phyloP scores from a whole-genome alignment of 2,888 invertebrate genomes.

The Sepiola atlantica region DNA sequence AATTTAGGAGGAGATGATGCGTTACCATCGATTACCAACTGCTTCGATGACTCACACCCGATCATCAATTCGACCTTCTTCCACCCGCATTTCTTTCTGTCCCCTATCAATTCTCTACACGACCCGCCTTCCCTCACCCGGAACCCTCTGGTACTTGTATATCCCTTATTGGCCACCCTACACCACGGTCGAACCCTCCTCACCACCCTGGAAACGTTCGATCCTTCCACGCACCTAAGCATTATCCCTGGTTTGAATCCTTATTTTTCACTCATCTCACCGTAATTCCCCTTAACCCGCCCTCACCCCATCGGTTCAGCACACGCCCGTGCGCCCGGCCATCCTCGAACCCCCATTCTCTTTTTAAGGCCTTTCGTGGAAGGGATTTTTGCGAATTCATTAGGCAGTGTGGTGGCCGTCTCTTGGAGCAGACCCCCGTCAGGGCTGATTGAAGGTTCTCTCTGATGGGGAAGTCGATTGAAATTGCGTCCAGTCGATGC shows the following conservation, averaged over 20 bases:
- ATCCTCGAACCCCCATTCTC: background rate
- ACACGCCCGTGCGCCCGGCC: background rate
- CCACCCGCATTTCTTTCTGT: background rate
- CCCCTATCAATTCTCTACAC: background rate
- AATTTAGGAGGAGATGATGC: background rate
- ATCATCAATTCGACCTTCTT: background rate
- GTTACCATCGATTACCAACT: background rate
- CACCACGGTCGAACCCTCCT: too few relatives aligned
- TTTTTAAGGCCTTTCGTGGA: background rate
- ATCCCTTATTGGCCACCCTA: background rate
- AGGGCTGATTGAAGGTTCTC: background rate
- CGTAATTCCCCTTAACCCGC: background rate
- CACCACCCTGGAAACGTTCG: background rate
- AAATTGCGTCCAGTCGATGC: background rate
- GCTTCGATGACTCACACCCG: background rate
- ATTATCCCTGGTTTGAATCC: background rate
- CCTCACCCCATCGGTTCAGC: background rate
- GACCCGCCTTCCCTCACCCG: background rate
- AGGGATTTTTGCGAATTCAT: background rate
- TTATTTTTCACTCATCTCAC: background rate
- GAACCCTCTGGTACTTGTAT: background rate
- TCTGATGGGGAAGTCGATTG: constrained; percentile 12
- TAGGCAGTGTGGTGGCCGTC: background rate
- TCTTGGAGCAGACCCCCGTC: constrained; percentile 21
- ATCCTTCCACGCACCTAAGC: background rate